Percentiles rank a stretch among this genome's conserved stretches.
These are phyloP conservation scores for Pimpla rufipes DNA, from an alignment of 2,888 invertebrate species.

Conservation along the genomic window DNA sequence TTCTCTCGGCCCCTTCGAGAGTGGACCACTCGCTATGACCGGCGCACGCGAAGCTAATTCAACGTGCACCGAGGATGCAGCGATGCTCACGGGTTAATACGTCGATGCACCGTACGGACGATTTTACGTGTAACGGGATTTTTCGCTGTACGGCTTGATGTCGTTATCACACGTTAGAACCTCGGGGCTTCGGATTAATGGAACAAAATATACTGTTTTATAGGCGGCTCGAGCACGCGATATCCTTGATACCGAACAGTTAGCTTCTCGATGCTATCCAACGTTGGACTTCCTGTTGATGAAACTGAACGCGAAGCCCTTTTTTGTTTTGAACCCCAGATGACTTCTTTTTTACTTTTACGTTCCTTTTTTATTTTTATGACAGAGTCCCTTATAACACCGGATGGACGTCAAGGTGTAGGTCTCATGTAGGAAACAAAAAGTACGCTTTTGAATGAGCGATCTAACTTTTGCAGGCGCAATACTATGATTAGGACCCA, in stretches of 20 bases:
- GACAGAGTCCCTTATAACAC: too few relatives aligned
- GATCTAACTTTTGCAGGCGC: too few relatives aligned
- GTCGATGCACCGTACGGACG: conserved; percentile 5
- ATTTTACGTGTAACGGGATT: conserved; percentile 31
- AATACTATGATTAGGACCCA: too few relatives aligned
- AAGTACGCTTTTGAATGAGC: too few relatives aligned
- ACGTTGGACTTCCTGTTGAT: too few relatives aligned
- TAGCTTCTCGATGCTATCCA: too few relatives aligned
- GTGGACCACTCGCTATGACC: not conserved
- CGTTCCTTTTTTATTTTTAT: too few relatives aligned
- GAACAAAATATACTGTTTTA: not conserved
- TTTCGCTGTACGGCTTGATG: not conserved
- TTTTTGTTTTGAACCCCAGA: too few relatives aligned
- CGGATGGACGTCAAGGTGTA: too few relatives aligned
- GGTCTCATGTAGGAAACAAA: too few relatives aligned
- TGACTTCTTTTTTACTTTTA: too few relatives aligned
- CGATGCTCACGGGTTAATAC: not conserved
- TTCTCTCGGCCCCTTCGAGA: not conserved
- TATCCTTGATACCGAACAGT: not conserved
- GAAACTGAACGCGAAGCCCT: too few relatives aligned
- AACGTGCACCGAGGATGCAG: not conserved
- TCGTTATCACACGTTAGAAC: conserved; percentile 25
- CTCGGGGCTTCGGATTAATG: not conserved
- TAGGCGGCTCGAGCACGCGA: not conserved
- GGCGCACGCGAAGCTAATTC: not conserved